Percentiles rank a stretch among this genome's conserved stretches.
phyloP scores from a whole-genome alignment of 2,797 vertebrate genomes.

The Diglossa cyanea region DNA sequence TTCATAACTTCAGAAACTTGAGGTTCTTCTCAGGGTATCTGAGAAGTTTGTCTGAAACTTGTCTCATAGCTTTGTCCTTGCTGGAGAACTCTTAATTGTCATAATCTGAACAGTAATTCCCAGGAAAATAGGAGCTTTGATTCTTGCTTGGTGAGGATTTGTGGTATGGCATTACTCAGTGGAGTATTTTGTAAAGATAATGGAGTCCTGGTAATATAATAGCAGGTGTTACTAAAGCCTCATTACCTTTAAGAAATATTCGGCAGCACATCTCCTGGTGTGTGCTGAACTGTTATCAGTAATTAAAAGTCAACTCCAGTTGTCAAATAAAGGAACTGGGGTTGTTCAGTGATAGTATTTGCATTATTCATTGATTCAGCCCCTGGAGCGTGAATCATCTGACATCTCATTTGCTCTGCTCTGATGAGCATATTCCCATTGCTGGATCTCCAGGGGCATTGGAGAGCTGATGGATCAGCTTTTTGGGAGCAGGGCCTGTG shows the following conservation, averaged over 20 bases:
- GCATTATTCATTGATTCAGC: constrained; percentile 46
- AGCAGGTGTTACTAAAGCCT: constrained; percentile 54
- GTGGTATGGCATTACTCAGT: not conserved
- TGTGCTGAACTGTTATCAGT: constrained; percentile 42
- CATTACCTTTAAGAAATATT: constrained; percentile 55
- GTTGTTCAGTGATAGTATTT: constrained; percentile 36
- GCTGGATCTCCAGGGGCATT: not conserved
- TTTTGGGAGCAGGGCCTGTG: not conserved
- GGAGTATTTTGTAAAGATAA: constrained; percentile 41
- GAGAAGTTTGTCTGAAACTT: not conserved
- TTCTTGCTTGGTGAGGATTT: constrained; percentile 5
- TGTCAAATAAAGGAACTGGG: constrained; percentile 38
- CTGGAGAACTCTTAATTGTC: not conserved
- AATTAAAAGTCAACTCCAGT: constrained; percentile 56
- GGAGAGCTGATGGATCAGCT: not conserved
- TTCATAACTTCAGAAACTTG: not conserved
- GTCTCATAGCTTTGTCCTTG: not conserved
- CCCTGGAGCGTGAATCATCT: constrained; percentile 11
- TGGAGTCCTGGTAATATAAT: constrained; percentile 26
- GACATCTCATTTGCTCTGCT: constrained; percentile 1
- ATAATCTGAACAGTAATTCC: not conserved
- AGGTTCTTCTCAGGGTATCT: not conserved
- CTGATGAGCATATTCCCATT: not conserved
- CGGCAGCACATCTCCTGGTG: not conserved
- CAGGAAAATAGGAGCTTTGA: not conserved